Percentiles rank a stretch among this genome's conserved stretches.
These are phyloP conservation scores for Hipparchia semele DNA, from an alignment of 2,888 invertebrate species.

Conservation along the genomic window DNA sequence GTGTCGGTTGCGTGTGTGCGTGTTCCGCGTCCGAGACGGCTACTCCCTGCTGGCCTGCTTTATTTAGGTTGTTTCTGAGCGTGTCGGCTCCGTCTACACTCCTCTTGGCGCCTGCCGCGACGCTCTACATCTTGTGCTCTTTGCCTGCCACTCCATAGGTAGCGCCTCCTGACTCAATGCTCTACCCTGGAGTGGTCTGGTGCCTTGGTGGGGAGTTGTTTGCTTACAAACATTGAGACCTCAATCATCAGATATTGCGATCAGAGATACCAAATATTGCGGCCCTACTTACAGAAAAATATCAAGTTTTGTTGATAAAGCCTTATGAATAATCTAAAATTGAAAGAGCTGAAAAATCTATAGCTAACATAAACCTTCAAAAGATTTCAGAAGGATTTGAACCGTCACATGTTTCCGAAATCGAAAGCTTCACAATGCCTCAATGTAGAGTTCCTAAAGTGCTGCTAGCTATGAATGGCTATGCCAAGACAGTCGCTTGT, in stretches of 20 bases:
- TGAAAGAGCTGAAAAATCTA: background rate
- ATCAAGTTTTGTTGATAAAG: background rate
- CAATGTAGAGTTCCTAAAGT: background rate
- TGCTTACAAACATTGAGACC: no score
- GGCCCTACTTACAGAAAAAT: background rate
- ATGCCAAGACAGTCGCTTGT: no score
- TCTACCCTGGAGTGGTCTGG: no score
- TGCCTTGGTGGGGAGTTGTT: no score
- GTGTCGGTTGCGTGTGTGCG: constrained; percentile 55
- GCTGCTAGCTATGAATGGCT: background rate
- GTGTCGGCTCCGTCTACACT: constrained; percentile 51
- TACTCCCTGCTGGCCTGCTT: constrained; percentile 75
- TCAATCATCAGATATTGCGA: no score
- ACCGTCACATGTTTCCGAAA: background rate
- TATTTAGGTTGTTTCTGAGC: constrained; percentile 77
- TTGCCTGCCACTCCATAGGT: constrained; percentile 39
- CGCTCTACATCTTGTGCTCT: constrained; percentile 43
- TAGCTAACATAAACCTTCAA: background rate
- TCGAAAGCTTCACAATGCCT: background rate
- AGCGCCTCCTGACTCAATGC: background rate
- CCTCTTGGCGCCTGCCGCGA: constrained; percentile 47
- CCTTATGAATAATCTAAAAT: background rate
- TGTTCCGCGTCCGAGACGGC: constrained; percentile 61
- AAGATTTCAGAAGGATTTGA: background rate
- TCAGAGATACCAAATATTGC: background rate